These are phyloP conservation scores for Grantiella picta DNA, from an alignment of 2,113 vertebrate species.

Conservation along the genomic window DNA sequence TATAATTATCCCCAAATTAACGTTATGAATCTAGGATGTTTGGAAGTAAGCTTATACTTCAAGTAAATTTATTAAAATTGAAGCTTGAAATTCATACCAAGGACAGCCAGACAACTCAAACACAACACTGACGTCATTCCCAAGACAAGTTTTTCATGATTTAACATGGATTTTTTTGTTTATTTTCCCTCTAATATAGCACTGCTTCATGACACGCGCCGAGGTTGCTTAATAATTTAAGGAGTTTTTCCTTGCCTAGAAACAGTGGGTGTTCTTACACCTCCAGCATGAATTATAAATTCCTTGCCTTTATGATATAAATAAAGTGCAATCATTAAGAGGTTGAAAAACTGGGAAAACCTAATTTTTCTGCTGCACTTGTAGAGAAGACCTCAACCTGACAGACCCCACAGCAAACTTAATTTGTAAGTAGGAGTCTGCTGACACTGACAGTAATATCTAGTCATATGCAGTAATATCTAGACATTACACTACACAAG, in stretches of 20 bases:
- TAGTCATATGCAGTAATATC: neutral
- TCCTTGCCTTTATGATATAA: neutral
- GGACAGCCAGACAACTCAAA: neutral
- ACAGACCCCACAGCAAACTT: neutral
- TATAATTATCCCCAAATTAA: neutral
- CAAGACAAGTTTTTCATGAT: neutral
- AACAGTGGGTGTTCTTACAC: neutral
- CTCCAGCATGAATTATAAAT: neutral
- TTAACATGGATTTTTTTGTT: neutral
- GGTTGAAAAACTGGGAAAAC: neutral
- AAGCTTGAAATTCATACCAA: neutral
- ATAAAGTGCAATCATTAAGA: neutral
- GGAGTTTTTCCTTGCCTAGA: neutral
- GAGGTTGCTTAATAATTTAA: slow-evolving; percentile 12
- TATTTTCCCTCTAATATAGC: neutral
- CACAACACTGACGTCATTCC: neutral
- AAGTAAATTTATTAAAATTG: neutral
- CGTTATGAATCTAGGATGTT: neutral
- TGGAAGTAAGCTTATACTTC: neutral
- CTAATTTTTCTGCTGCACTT: neutral
- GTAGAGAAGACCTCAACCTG: neutral
- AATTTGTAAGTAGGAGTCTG: neutral
- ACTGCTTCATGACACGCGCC: accelerated
- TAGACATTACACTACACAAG: neutral
- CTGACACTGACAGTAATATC: neutral